Base-by-base conservation (phyloP, 2,113 vertebrate species). In the Peromyscus maniculatus region DNA sequence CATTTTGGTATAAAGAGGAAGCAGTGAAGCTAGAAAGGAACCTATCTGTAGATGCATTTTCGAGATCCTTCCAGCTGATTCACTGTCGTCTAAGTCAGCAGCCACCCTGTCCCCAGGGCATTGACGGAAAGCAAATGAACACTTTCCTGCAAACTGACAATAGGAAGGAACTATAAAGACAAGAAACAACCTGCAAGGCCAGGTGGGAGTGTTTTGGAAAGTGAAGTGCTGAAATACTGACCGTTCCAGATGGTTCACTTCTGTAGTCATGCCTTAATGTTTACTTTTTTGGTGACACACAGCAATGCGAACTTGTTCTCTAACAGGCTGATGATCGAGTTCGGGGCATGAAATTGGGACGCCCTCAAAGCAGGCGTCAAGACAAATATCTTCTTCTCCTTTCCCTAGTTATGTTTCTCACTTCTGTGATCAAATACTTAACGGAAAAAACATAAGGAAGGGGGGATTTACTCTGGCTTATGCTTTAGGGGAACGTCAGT, bases 41-140 rank as follows among this genome's bases (percentile, higher is more conserved):
- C 26, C 2, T 5, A 83, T 64, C 3, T 43, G 26, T 19, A n/a
- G 49, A 69, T 90, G 75, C 3, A 36, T 43, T 95, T 67, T 88
- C n/a, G 89, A 78, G 83, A 66, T 8, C 87, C 96, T 86, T 83
- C 93, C 33, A 83, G 52, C 88, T 89, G 94, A 96, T 95, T 94
- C 95, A 71, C 39, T 77, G 36, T 96, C 67, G 91, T 82, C 43
- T 84, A 71, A 97, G 90, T 64, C 93, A 98, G 88, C 74, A 96
- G 84, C 82, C 94, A 93, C 97, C 95, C 97, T 98, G 64, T 79
- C 96, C 52, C 86, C 86, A 95, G 97, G 97, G 96, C 84, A 74
- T 5, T 10, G 19, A 43, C 79, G 28, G 36, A 43, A 87, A 26
- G 36, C 46, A 97, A 96, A 91, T 79, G 75, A 96, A 86, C 55